A percentile compares a stretch with the other conserved stretches of the same genome.
phyloP scores from a whole-genome alignment of 1,140 invertebrate genomes.

The Bradysia coprophila region DNA sequence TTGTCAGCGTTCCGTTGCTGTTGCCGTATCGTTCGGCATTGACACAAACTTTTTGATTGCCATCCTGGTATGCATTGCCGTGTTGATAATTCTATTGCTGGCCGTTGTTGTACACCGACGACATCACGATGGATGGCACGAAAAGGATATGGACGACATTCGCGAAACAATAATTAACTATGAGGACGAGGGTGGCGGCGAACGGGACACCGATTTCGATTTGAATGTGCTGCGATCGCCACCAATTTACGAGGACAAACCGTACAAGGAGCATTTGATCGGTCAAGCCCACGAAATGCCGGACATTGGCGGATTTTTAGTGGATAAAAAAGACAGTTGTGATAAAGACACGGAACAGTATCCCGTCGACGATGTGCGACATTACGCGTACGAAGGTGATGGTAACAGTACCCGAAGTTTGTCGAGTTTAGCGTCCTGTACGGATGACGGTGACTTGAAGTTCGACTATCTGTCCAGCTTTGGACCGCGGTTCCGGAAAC shows the following conservation, averaged over 20 bases:
- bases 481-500: constrained; percentile 86
- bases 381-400: constrained; percentile 93
- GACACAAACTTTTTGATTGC: constrained; percentile 68
- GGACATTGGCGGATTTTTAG: constrained; percentile 80
- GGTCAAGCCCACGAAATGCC: constrained; percentile 32
- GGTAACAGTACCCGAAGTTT: constrained; percentile 76
- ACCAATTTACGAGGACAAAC: constrained; percentile 21
- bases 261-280: constrained; percentile 18
- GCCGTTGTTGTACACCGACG: constrained; percentile 72
- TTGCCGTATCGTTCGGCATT: constrained; percentile 59
- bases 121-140: constrained; percentile 65
- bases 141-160: constrained; percentile 88
- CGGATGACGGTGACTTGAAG: constrained; percentile 86
- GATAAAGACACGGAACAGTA: constrained; percentile 80
- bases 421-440: constrained; percentile 82
- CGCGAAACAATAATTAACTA: constrained; percentile 94
- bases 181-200: constrained; percentile 91
- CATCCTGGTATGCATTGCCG: constrained; percentile 59
- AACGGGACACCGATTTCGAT: constrained; percentile 88
- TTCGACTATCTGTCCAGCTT: constrained; percentile 95
- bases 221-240: constrained; percentile 60
- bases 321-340: constrained; percentile 71
- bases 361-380: constrained; percentile 85
- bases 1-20: constrained; percentile 45
- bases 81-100: constrained; percentile 61